These are phyloP conservation scores for Dascillus cervinus DNA, from an alignment of 2,888 invertebrate species.

Conservation along the genomic window DNA sequence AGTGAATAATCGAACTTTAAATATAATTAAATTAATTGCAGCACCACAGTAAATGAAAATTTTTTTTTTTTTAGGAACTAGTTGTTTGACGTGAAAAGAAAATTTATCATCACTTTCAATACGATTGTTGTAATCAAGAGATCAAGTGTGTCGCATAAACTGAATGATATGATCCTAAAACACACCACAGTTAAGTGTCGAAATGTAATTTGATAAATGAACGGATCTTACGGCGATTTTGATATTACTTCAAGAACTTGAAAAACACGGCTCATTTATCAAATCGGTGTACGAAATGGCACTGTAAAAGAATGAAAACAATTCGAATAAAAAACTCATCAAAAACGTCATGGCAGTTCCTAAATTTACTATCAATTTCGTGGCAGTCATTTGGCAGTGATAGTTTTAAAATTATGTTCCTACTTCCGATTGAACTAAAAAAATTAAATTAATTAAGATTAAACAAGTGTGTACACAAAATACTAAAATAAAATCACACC, in stretches of 20 bases:
- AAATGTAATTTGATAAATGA: too few species aligned
- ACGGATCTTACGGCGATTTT: too few species aligned
- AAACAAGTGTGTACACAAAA: slow-evolving; percentile 18
- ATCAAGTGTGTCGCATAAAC: slow-evolving; percentile 14
- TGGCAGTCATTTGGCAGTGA: slow-evolving; percentile 28
- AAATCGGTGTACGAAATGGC: slow-evolving; percentile 15
- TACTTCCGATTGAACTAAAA: slow-evolving; percentile 18
- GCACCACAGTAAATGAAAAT: too few species aligned
- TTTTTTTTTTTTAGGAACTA: slow-evolving; percentile 1
- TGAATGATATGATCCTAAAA: slow-evolving; percentile 14
- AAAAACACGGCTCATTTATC: too few species aligned
- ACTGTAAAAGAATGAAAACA: slow-evolving; percentile 12
- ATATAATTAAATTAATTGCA: too few species aligned
- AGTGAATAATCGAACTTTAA: too few species aligned
- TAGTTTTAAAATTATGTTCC: slow-evolving; percentile 19
- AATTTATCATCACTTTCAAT: slow-evolving; percentile 1
- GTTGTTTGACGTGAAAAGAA: background rate
- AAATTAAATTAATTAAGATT: slow-evolving; percentile 15
- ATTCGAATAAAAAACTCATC: slow-evolving; percentile 9
- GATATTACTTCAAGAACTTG: background rate
- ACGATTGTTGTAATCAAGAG: slow-evolving; percentile 8
- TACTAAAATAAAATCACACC: slow-evolving; percentile 20
- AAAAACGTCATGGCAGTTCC: slow-evolving; percentile 18
- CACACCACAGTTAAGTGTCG: slow-evolving; percentile 3
- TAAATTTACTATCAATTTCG: slow-evolving; percentile 22